Evolutionary conservation across 2,797 vertebrate species (phyloP), one percentile per base, ranked within the genome.

Genomic region (Sebastolobus alascanus): DNA sequence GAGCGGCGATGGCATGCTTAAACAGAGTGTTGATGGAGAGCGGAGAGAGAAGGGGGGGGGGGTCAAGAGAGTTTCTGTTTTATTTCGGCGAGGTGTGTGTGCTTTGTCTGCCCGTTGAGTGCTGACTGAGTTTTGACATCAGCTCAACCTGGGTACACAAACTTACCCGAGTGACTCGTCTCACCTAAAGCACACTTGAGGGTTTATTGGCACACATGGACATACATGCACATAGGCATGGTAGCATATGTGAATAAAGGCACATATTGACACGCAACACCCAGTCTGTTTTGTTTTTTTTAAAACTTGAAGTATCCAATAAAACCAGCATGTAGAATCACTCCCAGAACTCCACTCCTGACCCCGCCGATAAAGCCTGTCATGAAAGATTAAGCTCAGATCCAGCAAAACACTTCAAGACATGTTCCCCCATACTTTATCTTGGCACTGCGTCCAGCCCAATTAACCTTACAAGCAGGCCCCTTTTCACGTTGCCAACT

Each of bases 81-180:
- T 94, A 93, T 90, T 93, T 95, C 87, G 55, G 29, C 11, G 75
- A 87, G 91, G 88, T 93, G 93, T 83, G 87, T 93, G 89, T 40
- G 86, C 82, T 90, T 90, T 89, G 89, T 93, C 85, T 89, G 73
- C 64, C 75, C 72, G 10, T 35, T 75, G 86, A 84, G 87, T 82
- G 90, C 93, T 92, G 93, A 94, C 88, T 84, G 93, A 93, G 87
- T 92, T 95, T 90, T 95, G 94, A 95, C 94, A 90, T 87, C 54
- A 64, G 79, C 89, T 93, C 90, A 89, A 70, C 84, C 85, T 89
- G 90, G 73, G 79, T 91, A 95, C 93, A 96, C 93, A 95, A 94
- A 93, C 91, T 84, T 55, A 83, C 75, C 77, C 12, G 64, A 74
- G 88, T 31, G 74, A 87, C 78, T 87, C 22, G 59, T 86, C 78